phyloP scores from a whole-genome alignment of 2,113 vertebrate genomes.

The Etheostoma cragini region DNA sequence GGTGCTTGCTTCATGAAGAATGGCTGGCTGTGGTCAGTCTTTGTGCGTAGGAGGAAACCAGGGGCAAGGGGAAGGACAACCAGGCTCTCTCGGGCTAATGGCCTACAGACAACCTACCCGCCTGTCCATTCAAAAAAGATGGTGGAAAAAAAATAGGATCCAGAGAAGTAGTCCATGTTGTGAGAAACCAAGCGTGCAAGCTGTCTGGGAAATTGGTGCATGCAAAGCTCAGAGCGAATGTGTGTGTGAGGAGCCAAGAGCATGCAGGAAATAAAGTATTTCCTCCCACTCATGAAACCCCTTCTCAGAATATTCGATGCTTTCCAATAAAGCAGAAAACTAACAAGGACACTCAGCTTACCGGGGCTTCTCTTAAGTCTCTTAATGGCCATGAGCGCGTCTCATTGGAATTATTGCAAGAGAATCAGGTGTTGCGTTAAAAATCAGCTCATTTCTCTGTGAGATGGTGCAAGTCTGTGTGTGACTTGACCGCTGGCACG shows the following conservation, averaged over 20 bases:
- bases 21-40: not conserved
- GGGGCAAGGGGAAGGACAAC: not conserved
- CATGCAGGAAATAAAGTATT: conserved; percentile 38
- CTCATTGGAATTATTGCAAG: conserved; percentile 37
- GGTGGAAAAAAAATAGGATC: not conserved
- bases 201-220: conserved; percentile 31
- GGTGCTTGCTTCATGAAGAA: conserved; percentile 31
- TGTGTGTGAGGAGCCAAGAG: conserved; percentile 16
- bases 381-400: conserved; percentile 29
- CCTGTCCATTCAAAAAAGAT: conserved; percentile 16
- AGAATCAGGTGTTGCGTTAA: conserved; percentile 53
- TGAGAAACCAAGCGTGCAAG: conserved; percentile 37
- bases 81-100: not conserved
- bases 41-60: not conserved
- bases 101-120: not conserved
- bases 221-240: conserved; percentile 27
- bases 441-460: conserved; percentile 10
- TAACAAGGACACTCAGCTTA: conserved; percentile 36
- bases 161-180: conserved; percentile 4
- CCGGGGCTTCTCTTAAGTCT: conserved; percentile 43
- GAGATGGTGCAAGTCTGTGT: conserved; percentile 31
- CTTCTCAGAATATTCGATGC: conserved; percentile 44
- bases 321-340: conserved; percentile 31
- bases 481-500: conserved; percentile 22
- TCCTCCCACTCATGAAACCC: conserved; percentile 35